Percentiles rank a stretch among this genome's conserved stretches.
phyloP scores from a whole-genome alignment of 2,888 invertebrate species.

The Mesorhabditis sp. region DNA sequence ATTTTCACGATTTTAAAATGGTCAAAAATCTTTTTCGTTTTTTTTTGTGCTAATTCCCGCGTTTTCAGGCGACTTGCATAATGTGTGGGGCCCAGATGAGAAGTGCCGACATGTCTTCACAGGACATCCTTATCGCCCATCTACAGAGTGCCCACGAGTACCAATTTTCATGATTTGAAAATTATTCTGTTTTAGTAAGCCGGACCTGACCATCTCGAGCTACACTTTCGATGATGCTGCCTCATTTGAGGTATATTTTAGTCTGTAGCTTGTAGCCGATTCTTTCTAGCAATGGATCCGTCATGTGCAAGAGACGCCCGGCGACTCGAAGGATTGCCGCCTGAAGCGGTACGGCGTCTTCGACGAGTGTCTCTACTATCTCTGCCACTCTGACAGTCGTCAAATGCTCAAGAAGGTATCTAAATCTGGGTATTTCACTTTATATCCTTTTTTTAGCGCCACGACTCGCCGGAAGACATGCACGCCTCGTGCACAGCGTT shows the following conservation, averaged over 20 bases:
- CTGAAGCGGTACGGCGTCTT: constrained; percentile 26
- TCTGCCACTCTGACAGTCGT: constrained; percentile 30
- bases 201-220: neutral
- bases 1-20: too few relatives aligned
- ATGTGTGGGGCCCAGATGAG: neutral
- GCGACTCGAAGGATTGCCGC: neutral
- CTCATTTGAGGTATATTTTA: constrained; percentile 1
- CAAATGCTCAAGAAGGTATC: constrained; percentile 9
- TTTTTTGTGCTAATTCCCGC: neutral
- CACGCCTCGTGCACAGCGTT: constrained; percentile 33
- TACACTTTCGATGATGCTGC: neutral
- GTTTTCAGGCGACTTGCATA: neutral
- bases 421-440: neutral
- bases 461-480: constrained; percentile 12
- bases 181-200: neutral
- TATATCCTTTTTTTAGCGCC: neutral
- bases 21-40: too few relatives aligned
- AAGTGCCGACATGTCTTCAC: neutral
- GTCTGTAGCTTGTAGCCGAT: neutral
- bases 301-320: neutral
- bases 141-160: neutral
- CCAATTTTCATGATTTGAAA: neutral
- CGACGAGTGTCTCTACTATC: constrained; percentile 38
- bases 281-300: neutral
- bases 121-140: neutral